A percentile compares a stretch with the other conserved stretches of the same genome.
phyloP scores from a whole-genome alignment of 2,797 vertebrate species.

The Rhabdomys pumilio region DNA sequence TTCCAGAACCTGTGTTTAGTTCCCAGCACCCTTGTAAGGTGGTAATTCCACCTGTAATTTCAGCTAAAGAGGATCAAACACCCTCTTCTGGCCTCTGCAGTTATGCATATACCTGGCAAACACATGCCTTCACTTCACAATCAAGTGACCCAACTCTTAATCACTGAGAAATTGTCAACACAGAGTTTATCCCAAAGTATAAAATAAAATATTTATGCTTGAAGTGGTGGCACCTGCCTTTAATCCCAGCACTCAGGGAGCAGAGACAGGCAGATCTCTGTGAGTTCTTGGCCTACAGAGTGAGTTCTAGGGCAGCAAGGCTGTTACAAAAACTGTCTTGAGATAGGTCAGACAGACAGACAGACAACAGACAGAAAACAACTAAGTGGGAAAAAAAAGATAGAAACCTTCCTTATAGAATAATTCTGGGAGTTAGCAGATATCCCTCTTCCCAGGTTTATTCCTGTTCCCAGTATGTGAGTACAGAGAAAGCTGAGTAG shows the following conservation, averaged over 20 bases:
- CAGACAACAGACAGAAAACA: not conserved
- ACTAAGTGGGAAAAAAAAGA: not conserved
- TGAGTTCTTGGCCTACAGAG: no score
- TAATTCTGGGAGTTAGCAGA: not conserved
- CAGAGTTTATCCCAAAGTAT: not conserved
- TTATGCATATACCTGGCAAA: not conserved
- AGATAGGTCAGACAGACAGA: no score
- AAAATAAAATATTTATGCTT: conserved; percentile 30
- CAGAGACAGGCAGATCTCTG: not conserved
- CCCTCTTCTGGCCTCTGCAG: not conserved
- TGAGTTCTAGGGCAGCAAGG: not conserved
- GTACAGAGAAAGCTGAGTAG: not conserved
- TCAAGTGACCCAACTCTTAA: not conserved
- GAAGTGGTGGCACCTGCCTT: not conserved
- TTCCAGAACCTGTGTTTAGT: not conserved
- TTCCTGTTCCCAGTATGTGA: not conserved
- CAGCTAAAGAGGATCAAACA: not conserved
- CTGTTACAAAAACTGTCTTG: not conserved
- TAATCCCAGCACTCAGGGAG: not conserved
- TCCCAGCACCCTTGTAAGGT: not conserved
- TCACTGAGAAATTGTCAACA: not conserved
- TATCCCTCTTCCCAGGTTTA: not conserved
- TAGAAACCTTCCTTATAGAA: not conserved
- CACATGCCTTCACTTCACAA: not conserved
- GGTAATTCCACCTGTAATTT: not conserved